Conservation (phyloP, 2,888 invertebrate genomes). For the Cloeon dipterum region DNA sequence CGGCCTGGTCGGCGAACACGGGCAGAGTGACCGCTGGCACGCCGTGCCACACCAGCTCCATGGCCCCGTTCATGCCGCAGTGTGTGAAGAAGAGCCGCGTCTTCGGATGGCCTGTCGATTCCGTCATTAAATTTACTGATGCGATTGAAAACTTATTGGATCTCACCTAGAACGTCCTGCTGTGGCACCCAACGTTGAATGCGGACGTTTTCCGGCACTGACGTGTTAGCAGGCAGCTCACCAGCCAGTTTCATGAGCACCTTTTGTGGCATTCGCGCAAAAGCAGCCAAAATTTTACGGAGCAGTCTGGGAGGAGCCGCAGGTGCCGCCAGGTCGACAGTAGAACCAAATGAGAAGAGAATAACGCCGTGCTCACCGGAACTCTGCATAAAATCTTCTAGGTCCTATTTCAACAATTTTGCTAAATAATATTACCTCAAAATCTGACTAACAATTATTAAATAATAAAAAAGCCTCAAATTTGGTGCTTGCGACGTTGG, state of each 20-base stretch:
- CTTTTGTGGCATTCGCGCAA: constrained; percentile 14
- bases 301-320: constrained; percentile 14
- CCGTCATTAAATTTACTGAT: too few species aligned
- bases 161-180: constrained; percentile 18
- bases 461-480: too few species aligned
- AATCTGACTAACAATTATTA: too few species aligned
- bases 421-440: too few species aligned
- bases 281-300: constrained; percentile 13
- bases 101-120: constrained; percentile 17
- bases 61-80: constrained; percentile 20
- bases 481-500: too few species aligned
- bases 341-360: constrained; percentile 19
- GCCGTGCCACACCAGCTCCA: constrained; percentile 16
- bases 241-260: constrained; percentile 14
- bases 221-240: constrained; percentile 4
- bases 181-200: constrained; percentile 17
- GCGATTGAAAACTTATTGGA: too few species aligned
- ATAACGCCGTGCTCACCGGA: constrained; percentile 16
- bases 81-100: constrained; percentile 19
- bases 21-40: constrained; percentile 19
- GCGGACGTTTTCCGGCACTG: constrained; percentile 14
- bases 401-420: too few species aligned
- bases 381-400: constrained; percentile 13
- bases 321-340: constrained; percentile 15
- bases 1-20: constrained; percentile 18